Evolutionary conservation across 2,888 invertebrate genomes (phyloP).

Genomic region (Hypercompe scribonia): DNA sequence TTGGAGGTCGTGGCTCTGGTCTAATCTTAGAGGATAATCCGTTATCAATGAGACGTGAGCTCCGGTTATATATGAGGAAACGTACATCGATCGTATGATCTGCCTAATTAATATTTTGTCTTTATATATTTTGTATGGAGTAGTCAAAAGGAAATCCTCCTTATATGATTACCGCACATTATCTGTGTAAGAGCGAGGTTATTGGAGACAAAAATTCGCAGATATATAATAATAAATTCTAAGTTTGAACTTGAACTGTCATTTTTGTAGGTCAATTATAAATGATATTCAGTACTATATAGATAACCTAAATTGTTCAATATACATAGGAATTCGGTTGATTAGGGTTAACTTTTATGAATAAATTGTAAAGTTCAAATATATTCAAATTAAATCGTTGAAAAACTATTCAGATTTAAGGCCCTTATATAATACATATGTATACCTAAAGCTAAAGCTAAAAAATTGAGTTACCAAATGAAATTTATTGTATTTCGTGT

Average conservation of each 20-base stretch:
- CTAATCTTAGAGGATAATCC: slow-evolving; percentile 76
- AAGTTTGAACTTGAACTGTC: not conserved
- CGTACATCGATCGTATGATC: slow-evolving; percentile 36
- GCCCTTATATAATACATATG: not conserved
- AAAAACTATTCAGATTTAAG: not conserved
- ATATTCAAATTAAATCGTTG: not conserved
- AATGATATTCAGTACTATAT: not conserved
- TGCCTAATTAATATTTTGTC: slow-evolving; percentile 50
- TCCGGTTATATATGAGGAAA: slow-evolving; percentile 38
- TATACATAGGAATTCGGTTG: not conserved
- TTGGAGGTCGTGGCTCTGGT: slow-evolving; percentile 65
- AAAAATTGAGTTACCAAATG: not conserved
- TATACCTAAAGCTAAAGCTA: not conserved
- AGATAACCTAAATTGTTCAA: not conserved
- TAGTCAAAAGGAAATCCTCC: slow-evolving; percentile 1
- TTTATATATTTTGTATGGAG: slow-evolving; percentile 13
- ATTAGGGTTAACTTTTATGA: not conserved
- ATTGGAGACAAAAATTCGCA: not conserved
- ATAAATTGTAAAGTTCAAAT: not conserved
- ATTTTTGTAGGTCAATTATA: not conserved
- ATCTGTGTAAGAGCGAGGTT: not conserved
- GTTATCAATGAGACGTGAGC: slow-evolving; percentile 70
- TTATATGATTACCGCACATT: not conserved
- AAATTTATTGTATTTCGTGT: not conserved
- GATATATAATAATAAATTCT: not conserved